Evolutionary conservation across 53 echinoderm and acorn worm species (phyloP), one percentile per base, ranked within the genome.

Genomic region (Paracentrotus lividus): DNA sequence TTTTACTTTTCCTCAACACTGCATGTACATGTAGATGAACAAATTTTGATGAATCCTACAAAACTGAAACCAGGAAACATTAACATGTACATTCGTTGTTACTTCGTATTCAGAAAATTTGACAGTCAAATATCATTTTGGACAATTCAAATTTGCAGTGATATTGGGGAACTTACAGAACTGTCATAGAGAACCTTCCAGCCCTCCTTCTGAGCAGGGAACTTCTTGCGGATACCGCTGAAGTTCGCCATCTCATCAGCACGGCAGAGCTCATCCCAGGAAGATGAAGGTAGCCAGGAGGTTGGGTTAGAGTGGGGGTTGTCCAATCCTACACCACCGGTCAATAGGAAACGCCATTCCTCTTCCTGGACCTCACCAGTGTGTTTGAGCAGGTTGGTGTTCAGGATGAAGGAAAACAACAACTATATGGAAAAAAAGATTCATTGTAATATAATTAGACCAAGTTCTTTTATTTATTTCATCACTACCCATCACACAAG

Each of bases 241-340:
- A 99, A 99, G 76, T 95, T 93, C 3, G 97, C 96, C 93, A 99
- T 67, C 26, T 97, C 99, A 67, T 97, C 97, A 1, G 93, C 75
- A 64, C 97, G 95, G 68, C 97, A 97, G 65, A 97, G 78, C 90
- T 97, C 96, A 84, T 97, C 99, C 99, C 99, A 99, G 27, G 99
- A 97, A 52, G 95, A 92, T 18, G 95, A 88, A 1, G 99, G 99
- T 44, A 99, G 94, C 99, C 99, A 99, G 53, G 99, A 97, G 77
- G 99, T 97, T 1, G 99, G 99, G 90, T 99, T 99, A 66, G 99
- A 99, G 88, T 99, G 99, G 20, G 99, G 99, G 92, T 97, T 99
- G 87, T 99, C 99, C 64, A 99, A 94, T 93, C 99, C 99, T 38
- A 99, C 96, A 36, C 99, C 99, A 8, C 99, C 99, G 0, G 99